These are phyloP conservation scores for Hucho hucho DNA, from an alignment of 2,113 vertebrate species.

Conservation along the genomic window DNA sequence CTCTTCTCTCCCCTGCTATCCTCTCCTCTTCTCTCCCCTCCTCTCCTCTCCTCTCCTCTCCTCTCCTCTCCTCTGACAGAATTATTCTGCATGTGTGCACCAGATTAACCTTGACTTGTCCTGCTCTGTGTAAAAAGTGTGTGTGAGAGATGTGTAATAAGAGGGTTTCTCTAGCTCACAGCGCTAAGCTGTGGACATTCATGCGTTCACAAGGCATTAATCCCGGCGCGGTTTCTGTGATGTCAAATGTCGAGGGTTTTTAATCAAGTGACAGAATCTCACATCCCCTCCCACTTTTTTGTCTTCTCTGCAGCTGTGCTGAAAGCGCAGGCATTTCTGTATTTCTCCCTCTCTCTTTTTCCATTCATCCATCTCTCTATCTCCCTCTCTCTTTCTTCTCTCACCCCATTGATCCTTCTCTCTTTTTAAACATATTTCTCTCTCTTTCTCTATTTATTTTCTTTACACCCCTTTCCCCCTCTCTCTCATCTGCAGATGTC, in stretches of 20 bases:
- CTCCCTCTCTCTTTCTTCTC: too few species aligned
- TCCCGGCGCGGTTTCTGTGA: slow-evolving; percentile 17
- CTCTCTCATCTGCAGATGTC: too few species aligned
- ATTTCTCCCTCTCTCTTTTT: too few species aligned
- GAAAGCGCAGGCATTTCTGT: not conserved
- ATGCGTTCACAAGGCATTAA: slow-evolving; percentile 43
- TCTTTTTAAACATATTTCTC: too few species aligned
- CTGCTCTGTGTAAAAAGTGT: slow-evolving; percentile 6
- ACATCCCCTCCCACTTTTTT: slow-evolving; percentile 25
- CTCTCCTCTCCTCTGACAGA: not conserved
- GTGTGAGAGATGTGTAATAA: too few species aligned
- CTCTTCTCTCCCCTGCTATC: too few species aligned
- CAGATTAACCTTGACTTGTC: slow-evolving; percentile 32
- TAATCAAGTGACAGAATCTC: slow-evolving; percentile 40
- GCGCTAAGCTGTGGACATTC: slow-evolving; percentile 30
- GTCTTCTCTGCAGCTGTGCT: slow-evolving; percentile 5
- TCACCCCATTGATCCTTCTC: too few species aligned
- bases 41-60: too few species aligned
- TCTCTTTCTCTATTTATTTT: too few species aligned
- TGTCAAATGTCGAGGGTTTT: slow-evolving; percentile 26
- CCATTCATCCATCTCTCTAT: too few species aligned
- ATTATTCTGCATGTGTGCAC: slow-evolving; percentile 34
- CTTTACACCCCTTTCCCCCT: too few species aligned
- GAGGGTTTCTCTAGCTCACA: not conserved
- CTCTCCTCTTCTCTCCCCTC: too few species aligned